Evolutionary conservation across 2,113 vertebrate species (phyloP).

Genomic region (Heterochromis multidens): DNA sequence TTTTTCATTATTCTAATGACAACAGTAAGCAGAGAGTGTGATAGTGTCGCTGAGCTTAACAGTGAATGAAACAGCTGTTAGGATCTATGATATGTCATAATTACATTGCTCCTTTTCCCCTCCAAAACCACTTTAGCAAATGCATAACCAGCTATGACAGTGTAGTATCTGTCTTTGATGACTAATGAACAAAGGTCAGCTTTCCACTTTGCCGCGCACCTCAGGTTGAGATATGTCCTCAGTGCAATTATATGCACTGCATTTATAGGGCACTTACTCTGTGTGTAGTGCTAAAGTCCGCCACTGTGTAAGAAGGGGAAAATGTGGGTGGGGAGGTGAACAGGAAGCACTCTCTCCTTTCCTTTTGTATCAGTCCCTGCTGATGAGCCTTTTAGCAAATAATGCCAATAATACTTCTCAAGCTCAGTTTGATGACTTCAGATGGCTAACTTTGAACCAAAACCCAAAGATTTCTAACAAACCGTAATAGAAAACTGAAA

Average conservation of each 20-base stretch:
- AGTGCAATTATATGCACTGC: not conserved
- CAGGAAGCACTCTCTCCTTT: not conserved
- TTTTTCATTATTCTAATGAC: slow-evolving; percentile 79
- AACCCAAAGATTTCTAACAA: not conserved
- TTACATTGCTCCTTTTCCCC: slow-evolving; percentile 26
- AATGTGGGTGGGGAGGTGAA: not conserved
- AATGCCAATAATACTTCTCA: not conserved
- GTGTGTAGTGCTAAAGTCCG: not conserved
- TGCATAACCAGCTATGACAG: slow-evolving; percentile 43
- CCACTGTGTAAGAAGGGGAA: not conserved
- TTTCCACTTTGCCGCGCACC: not conserved
- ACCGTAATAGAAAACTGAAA: accelerated
- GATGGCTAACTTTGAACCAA: not conserved
- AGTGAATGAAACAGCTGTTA: slow-evolving; percentile 69
- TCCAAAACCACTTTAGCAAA: slow-evolving; percentile 63
- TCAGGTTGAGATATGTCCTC: not conserved
- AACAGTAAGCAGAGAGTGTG: slow-evolving; percentile 48
- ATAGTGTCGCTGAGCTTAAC: slow-evolving; percentile 46
- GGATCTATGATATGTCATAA: slow-evolving; percentile 63
- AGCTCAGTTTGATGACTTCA: not conserved
- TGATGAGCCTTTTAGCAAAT: not conserved
- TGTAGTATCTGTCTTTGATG: slow-evolving; percentile 16
- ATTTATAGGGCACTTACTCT: not conserved
- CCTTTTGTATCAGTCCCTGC: not conserved
- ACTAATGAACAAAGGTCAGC: slow-evolving; percentile 37